Conservation (phyloP, 2,888 invertebrate species). For the Temnothorax ravouxi region DNA sequence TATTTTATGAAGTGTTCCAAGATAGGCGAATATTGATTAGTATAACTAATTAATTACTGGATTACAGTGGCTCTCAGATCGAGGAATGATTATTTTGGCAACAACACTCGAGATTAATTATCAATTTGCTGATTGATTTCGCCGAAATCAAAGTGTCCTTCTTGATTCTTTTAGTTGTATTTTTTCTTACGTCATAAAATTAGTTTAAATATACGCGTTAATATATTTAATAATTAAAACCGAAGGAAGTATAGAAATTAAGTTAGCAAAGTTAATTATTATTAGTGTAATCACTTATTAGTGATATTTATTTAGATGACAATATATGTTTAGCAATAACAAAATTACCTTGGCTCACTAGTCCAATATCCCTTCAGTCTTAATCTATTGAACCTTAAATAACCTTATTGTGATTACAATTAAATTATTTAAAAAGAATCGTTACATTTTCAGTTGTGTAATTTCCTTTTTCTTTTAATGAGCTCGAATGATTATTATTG, state of each 20-base stretch:
- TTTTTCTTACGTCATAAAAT: not conserved
- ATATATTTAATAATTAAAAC: not conserved
- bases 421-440: not conserved
- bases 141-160: not conserved
- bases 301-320: not conserved
- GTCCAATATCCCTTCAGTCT: not conserved
- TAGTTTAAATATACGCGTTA: not conserved
- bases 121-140: not conserved
- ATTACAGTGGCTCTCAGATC: not conserved
- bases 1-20: not conserved
- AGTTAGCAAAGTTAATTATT: not conserved
- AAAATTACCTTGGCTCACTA: not conserved
- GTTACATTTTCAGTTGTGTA: not conserved
- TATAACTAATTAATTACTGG: not conserved
- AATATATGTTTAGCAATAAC: not conserved
- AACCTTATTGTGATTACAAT: not conserved
- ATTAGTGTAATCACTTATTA: not conserved
- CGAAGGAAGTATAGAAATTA: not conserved
- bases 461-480: not conserved
- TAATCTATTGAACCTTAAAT: not conserved
- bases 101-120: constrained; percentile 21
- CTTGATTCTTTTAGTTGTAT: not conserved
- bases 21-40: not conserved
- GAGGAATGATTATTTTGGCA: not conserved
- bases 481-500: not conserved